Evolutionary conservation across 2,888 invertebrate species (phyloP).

Genomic region (Anaspis maculata): DNA sequence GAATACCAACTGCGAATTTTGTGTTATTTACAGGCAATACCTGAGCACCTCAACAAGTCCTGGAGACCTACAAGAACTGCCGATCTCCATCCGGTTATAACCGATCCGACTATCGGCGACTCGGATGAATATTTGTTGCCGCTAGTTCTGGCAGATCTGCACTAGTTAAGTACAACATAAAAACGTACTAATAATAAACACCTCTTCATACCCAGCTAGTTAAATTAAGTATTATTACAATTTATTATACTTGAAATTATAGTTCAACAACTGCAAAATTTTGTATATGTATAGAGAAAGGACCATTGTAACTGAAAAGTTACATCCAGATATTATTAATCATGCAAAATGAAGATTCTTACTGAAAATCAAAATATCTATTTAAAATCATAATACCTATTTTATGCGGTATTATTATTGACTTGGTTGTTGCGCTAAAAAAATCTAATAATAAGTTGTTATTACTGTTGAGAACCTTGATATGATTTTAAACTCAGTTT

Average conservation of each 20-base stretch:
- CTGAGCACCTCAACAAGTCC: constrained; percentile 41
- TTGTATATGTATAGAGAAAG: too few species aligned
- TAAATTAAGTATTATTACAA: too few species aligned
- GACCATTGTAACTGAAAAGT: constrained; percentile 11
- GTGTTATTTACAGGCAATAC: constrained; percentile 8
- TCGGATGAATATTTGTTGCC: constrained; percentile 53
- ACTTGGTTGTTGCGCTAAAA: constrained; percentile 4
- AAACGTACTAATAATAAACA: constrained; percentile 5
- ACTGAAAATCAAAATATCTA: too few species aligned
- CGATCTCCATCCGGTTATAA: constrained; percentile 49
- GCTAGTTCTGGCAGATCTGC: constrained; percentile 47
- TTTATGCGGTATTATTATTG: constrained; percentile 3
- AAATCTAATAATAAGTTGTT: not conserved
- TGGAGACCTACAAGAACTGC: constrained; percentile 49
- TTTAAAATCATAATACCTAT: constrained; percentile 2
- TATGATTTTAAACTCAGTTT: constrained; percentile 1
- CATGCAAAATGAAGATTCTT: too few species aligned
- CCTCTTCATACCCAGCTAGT: too few species aligned
- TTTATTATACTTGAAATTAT: too few species aligned
- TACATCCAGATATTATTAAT: too few species aligned
- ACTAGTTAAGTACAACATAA: constrained; percentile 35
- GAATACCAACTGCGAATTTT: too few species aligned
- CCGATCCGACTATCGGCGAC: constrained; percentile 45
- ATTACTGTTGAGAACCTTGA: constrained; percentile 1
- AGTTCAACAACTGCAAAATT: constrained; percentile 11